These are phyloP conservation scores for Xiphophorus couchianus DNA, from an alignment of 2,113 vertebrate genomes.

Conservation along the genomic window DNA sequence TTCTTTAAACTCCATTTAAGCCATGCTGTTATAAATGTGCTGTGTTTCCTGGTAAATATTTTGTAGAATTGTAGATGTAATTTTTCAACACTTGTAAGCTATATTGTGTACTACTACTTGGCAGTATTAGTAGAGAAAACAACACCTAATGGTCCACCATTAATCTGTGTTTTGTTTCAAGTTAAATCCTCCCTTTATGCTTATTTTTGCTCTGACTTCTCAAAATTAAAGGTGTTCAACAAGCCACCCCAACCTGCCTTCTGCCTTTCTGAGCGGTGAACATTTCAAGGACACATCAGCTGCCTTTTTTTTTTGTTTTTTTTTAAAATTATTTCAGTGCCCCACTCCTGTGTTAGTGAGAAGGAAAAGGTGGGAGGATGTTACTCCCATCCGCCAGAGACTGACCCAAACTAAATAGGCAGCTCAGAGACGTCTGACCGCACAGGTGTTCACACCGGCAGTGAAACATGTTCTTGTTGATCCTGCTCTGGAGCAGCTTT, in stretches of 20 bases:
- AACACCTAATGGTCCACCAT: background rate
- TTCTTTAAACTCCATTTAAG: too few species aligned
- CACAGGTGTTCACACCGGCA: constrained; percentile 7
- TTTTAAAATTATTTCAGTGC: constrained; percentile 37
- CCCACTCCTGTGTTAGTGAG: constrained; percentile 30
- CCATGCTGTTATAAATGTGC: too few species aligned
- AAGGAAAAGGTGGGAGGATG: constrained; percentile 44
- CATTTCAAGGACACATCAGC: constrained; percentile 63
- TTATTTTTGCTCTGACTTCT: background rate
- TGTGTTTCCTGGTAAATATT: too few species aligned
- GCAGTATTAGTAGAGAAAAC: background rate
- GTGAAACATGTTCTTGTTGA: constrained; percentile 42
- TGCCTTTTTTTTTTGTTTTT: background rate
- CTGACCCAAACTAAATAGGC: constrained; percentile 47
- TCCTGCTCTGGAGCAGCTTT: constrained; percentile 41
- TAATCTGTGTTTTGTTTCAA: background rate
- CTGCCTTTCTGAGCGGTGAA: constrained; percentile 3
- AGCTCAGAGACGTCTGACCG: constrained; percentile 15
- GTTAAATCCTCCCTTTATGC: background rate
- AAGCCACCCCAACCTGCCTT: background rate
- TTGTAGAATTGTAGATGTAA: too few species aligned
- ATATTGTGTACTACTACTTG: background rate
- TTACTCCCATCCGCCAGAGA: constrained; percentile 39
- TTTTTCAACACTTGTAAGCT: too few species aligned
- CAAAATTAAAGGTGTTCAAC: background rate